Evolutionary conservation across 2,113 vertebrate species (phyloP).

Genomic region (Artemisiospiza belli): DNA sequence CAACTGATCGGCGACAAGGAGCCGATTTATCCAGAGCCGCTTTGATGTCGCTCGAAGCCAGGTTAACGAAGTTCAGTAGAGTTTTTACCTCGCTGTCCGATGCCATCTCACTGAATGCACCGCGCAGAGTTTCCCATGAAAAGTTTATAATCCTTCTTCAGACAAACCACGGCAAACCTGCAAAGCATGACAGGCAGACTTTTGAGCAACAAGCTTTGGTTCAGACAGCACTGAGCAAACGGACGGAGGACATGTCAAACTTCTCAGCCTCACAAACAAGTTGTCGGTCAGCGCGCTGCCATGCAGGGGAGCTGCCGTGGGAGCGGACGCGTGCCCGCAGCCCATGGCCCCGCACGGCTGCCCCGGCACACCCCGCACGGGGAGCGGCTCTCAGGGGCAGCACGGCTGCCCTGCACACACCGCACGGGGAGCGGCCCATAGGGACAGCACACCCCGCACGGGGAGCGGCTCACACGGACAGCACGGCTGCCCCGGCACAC

Average conservation of each 20-base stretch:
- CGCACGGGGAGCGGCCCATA: too few relatives aligned
- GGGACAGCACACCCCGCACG: too few relatives aligned
- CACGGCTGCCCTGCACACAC: too few relatives aligned
- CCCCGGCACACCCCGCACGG: not conserved
- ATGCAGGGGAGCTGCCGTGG: fast-evolving
- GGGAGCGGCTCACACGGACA: too few relatives aligned
- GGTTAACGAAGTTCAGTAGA: conserved; percentile 94
- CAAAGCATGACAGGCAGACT: not conserved
- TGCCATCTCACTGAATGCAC: conserved; percentile 79
- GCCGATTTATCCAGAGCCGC: conserved; percentile 96
- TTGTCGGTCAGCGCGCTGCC: not conserved
- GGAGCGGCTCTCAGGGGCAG: too few relatives aligned
- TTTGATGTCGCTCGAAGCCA: conserved; percentile 98
- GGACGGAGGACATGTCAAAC: not conserved
- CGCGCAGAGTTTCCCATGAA: conserved; percentile 66
- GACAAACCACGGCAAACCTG: not conserved
- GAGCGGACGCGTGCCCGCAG: not conserved
- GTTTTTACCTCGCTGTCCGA: conserved; percentile 98
- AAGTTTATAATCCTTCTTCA: conserved; percentile 17
- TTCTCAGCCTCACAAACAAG: not conserved
- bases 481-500: not conserved
- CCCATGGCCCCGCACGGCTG: not conserved
- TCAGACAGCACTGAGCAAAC: not conserved
- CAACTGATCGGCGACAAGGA: conserved; percentile 94
- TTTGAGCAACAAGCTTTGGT: not conserved